A percentile compares a stretch with the other conserved stretches of the same genome.
Evolutionary conservation across 2,888 invertebrate genomes (phyloP).

Genomic region (Drosophila limbata): DNA sequence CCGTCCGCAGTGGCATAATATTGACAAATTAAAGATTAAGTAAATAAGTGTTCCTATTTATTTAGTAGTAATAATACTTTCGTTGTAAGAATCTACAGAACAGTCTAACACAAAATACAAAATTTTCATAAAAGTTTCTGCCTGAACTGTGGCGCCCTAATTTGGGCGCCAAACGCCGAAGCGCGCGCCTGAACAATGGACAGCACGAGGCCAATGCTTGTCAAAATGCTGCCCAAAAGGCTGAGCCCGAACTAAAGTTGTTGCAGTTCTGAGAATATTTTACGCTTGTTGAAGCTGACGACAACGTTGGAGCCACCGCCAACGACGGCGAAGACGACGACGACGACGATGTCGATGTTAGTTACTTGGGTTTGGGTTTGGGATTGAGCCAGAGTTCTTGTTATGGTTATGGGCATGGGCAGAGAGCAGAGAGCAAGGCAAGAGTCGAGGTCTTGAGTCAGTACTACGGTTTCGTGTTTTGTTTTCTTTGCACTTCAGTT

Average conservation of each 20-base stretch:
- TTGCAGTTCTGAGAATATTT: slow-evolving; percentile 79
- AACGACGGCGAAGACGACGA: slow-evolving; percentile 35
- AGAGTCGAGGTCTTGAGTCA: slow-evolving; percentile 34
- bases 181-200: slow-evolving; percentile 25
- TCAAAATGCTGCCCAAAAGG: slow-evolving; percentile 59
- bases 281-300: slow-evolving; percentile 75
- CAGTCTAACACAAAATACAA: neutral
- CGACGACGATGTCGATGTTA: slow-evolving; percentile 41
- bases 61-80: too few relatives aligned
- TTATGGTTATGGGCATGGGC: slow-evolving; percentile 16
- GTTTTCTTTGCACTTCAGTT: slow-evolving; percentile 80
- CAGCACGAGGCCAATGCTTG: slow-evolving; percentile 43
- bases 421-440: slow-evolving; percentile 4
- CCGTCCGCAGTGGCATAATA: too few relatives aligned
- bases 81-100: neutral
- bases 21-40: too few relatives aligned
- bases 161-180: slow-evolving; percentile 14
- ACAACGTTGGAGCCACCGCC: slow-evolving; percentile 71
- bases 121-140: neutral
- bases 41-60: neutral
- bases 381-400: slow-evolving; percentile 11
- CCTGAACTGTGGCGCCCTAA: slow-evolving; percentile 14
- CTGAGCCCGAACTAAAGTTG: slow-evolving; percentile 66
- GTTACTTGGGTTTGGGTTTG: slow-evolving; percentile 4
- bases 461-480: slow-evolving; percentile 75